Evolutionary conservation across 2,888 invertebrate species (phyloP).

Genomic region (Watsonalla binaria): DNA sequence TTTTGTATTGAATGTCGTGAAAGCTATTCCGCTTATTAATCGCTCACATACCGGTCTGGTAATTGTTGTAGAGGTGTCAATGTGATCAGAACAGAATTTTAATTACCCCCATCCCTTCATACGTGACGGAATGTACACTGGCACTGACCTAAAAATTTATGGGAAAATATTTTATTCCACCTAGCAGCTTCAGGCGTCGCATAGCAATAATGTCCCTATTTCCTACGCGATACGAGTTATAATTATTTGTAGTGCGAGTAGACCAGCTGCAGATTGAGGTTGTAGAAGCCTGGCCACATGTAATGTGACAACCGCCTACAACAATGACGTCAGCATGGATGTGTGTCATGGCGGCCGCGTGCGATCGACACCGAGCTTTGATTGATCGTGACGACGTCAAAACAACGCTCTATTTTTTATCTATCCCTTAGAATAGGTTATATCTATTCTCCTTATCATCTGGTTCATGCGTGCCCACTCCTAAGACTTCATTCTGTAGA

Average conservation of each 20-base stretch:
- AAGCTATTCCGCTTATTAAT: constrained; percentile 35
- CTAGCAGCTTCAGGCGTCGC: constrained; percentile 15
- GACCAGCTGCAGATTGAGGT: constrained; percentile 14
- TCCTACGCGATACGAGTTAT: constrained; percentile 23
- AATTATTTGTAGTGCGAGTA: constrained; percentile 18
- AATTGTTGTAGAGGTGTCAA: constrained; percentile 49
- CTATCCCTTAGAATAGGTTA: no score
- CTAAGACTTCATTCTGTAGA: no score
- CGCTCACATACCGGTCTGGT: constrained; percentile 29
- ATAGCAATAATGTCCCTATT: constrained; percentile 20
- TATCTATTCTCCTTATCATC: no score
- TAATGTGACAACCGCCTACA: constrained; percentile 50
- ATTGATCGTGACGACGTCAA: constrained; percentile 44
- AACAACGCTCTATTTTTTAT: constrained; percentile 28
- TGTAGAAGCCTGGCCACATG: constrained; percentile 33
- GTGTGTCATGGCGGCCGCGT: constrained; percentile 28
- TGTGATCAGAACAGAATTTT: constrained; percentile 60
- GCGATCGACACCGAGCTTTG: constrained; percentile 29
- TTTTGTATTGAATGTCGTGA: constrained; percentile 25
- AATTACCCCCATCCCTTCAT: constrained; percentile 63
- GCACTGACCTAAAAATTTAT: constrained; percentile 66
- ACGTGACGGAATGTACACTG: constrained; percentile 59
- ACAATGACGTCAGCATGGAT: constrained; percentile 47
- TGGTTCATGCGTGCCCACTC: no score
- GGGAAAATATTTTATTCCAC: constrained; percentile 51